Percentiles rank a stretch among this genome's conserved stretches.
Conservation (phyloP, 2,797 vertebrate genomes). For the Pseudochaenichthys georgianus region DNA sequence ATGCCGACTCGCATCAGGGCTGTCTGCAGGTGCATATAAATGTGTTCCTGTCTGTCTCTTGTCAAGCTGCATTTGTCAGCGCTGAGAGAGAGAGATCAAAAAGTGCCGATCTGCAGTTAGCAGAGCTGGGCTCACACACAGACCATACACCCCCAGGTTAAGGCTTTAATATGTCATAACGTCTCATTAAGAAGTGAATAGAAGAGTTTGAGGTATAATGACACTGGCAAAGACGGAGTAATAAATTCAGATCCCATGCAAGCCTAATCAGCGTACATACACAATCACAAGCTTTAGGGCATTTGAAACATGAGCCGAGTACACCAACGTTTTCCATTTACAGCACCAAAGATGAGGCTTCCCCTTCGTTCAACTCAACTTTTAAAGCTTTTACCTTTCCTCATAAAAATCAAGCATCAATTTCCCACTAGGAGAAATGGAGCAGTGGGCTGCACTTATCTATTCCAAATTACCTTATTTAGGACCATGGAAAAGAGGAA, state of each 20-base stretch:
- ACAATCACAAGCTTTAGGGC: slow-evolving; percentile 59
- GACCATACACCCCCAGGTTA: slow-evolving; percentile 64
- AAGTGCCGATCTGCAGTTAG: slow-evolving; percentile 45
- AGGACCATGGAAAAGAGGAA: neutral
- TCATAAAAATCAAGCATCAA: neutral
- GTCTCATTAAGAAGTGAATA: slow-evolving; percentile 72
- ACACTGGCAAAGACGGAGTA: slow-evolving; percentile 58
- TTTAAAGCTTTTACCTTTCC: slow-evolving; percentile 11
- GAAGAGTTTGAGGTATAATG: slow-evolving; percentile 70
- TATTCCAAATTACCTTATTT: neutral
- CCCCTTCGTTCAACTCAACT: slow-evolving; percentile 14
- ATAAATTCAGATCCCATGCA: slow-evolving; percentile 67
- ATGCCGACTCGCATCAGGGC: slow-evolving; percentile 40
- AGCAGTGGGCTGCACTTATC: neutral
- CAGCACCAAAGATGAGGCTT: slow-evolving; percentile 1
- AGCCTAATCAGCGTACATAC: slow-evolving; percentile 61
- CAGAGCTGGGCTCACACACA: neutral
- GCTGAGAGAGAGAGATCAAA: slow-evolving; percentile 58
- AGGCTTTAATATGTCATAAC: slow-evolving; percentile 80
- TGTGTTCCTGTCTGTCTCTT: slow-evolving; percentile 45
- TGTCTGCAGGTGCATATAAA: slow-evolving; percentile 39
- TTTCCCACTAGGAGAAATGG: neutral
- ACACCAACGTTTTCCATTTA: slow-evolving; percentile 38
- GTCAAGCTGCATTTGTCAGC: slow-evolving; percentile 47
- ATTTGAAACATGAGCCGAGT: slow-evolving; percentile 42